phyloP scores from a whole-genome alignment of 2,888 invertebrate genomes.

The Macrophya annulata region DNA sequence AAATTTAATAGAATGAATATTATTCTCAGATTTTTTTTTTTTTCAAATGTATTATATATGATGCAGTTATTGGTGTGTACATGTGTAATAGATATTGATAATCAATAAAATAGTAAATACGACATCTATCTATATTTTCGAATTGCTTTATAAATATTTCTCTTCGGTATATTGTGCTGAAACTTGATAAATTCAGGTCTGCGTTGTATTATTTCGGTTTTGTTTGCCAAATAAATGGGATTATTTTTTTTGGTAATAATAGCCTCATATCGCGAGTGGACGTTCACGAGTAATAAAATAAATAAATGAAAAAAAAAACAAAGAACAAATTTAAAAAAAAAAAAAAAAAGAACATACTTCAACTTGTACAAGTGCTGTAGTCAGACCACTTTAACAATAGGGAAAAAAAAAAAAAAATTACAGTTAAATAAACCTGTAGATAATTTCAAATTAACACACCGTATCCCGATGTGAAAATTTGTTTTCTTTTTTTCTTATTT shows the following conservation, averaged over 20 bases:
- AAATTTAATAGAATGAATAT: neutral
- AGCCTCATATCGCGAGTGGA: neutral
- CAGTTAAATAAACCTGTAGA: neutral
- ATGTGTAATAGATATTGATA: neutral
- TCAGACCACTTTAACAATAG: neutral
- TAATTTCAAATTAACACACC: neutral
- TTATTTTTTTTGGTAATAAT: neutral
- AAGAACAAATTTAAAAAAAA: too few relatives aligned
- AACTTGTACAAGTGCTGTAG: neutral
- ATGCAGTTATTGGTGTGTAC: neutral
- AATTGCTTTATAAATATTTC: neutral
- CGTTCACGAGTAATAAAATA: neutral
- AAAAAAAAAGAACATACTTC: neutral
- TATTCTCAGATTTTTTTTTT: neutral
- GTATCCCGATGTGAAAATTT: neutral
- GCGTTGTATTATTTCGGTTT: neutral
- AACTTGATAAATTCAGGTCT: neutral
- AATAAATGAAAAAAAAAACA: neutral
- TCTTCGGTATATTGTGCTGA: slow-evolving; percentile 29
- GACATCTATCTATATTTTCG: neutral
- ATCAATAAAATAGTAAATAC: slow-evolving; percentile 39
- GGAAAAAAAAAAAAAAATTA: neutral
- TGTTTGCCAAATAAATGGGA: neutral
- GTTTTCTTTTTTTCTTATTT: too few relatives aligned
- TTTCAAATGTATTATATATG: neutral